Percentiles rank a stretch among this genome's conserved stretches.
Evolutionary conservation across 2,797 vertebrate species (phyloP).

Genomic region (Pseudotriccus pelzelni): DNA sequence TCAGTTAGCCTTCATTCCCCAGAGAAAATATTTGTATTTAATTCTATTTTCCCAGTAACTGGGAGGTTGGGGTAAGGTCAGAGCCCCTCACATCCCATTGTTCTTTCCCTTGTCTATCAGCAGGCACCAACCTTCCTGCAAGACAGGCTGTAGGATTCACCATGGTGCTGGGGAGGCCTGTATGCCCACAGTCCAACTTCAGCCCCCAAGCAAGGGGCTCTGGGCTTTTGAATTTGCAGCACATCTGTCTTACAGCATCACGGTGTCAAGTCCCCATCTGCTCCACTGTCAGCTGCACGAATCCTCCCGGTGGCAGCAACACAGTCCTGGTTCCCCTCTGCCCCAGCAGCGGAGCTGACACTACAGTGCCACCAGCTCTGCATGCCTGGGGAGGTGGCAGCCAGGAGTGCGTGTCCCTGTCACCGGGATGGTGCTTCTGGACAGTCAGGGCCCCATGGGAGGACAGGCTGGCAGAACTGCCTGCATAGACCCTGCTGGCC

Average conservation of each 20-base stretch:
- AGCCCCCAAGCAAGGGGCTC: background rate
- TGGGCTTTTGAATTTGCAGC: background rate
- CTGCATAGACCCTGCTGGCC: background rate
- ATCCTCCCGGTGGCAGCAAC: background rate
- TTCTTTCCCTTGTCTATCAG: background rate
- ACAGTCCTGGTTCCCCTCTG: rapidly evolving
- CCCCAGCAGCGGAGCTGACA: background rate
- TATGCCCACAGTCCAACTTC: background rate
- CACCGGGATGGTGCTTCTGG: background rate
- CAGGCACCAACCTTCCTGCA: background rate
- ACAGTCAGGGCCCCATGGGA: background rate
- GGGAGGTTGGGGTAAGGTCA: background rate
- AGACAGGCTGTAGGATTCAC: background rate
- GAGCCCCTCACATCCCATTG: background rate
- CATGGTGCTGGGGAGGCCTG: background rate
- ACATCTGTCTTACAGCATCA: background rate
- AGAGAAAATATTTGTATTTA: background rate
- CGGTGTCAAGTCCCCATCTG: background rate
- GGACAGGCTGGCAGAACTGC: background rate
- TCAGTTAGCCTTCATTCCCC: background rate
- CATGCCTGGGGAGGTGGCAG: background rate
- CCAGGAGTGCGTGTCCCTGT: background rate
- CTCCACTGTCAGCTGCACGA: background rate
- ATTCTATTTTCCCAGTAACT: background rate
- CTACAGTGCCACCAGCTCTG: background rate